phyloP scores from a whole-genome alignment of 1,140 invertebrate genomes.

The Theocolax elegans region DNA sequence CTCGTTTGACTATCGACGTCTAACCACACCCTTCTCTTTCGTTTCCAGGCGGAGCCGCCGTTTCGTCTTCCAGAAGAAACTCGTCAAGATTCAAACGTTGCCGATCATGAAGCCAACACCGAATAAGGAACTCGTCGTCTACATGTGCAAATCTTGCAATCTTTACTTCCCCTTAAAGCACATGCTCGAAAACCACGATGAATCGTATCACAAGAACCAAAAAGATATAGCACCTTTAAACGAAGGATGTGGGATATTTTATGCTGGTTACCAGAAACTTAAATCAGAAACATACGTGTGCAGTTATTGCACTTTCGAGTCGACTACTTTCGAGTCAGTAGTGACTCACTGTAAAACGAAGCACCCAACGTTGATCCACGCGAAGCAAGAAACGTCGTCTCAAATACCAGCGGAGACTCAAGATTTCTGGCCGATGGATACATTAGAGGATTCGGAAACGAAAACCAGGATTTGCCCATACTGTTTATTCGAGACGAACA shows the following conservation, averaged over 20 bases:
- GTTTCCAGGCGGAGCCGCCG: slow-evolving; percentile 19
- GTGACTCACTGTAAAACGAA: no score
- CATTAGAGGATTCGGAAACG: neutral
- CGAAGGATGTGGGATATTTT: neutral
- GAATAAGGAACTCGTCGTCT: slow-evolving; percentile 22
- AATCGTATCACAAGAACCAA: slow-evolving; percentile 33
- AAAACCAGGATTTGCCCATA: neutral
- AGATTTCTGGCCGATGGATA: neutral
- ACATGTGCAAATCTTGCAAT: slow-evolving; percentile 64
- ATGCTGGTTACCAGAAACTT: neutral
- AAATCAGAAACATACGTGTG: neutral
- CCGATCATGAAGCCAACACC: neutral
- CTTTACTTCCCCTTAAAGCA: slow-evolving; percentile 68
- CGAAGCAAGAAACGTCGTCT: no score
- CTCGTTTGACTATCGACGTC: no score
- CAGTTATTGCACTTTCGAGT: slow-evolving; percentile 12
- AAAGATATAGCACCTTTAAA: no score
- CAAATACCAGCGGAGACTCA: no score
- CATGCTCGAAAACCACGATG: slow-evolving; percentile 60
- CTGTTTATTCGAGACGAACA: neutral
- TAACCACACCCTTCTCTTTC: no score
- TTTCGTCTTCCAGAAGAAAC: slow-evolving; percentile 21
- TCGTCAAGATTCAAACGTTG: slow-evolving; percentile 13
- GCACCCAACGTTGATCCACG: no score
- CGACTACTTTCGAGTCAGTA: neutral